Evolutionary conservation across 30 jellyfish, hydroid and myxozoan species (phyloP), one percentile per base, ranked within the genome.

Genomic region (Nemopilema nomurai): DNA sequence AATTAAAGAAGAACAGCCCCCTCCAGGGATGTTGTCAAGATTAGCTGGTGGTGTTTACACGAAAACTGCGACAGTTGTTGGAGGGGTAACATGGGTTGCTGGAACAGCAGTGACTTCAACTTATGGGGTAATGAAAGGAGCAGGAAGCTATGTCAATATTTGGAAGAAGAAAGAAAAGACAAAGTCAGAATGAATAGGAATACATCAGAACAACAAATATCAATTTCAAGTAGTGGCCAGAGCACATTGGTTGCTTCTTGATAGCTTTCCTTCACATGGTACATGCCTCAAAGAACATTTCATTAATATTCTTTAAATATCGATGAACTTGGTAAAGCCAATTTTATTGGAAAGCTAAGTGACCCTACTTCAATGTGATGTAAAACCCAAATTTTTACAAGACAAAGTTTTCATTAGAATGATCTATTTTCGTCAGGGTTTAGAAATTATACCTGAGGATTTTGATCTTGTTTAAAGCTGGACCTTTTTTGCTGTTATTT

Each of bases 11-110:
- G 75, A 50, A 18, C 30, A 67, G 8, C 93, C 93, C 50, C 88
- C 53, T 49, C 64, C 86, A 1, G 95, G 95, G 18, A 66, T 86
- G 80, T 18, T 86, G 0, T 76, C 89, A 22, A 53, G 95, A 18
- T 53, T 86, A 20, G 95, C 95, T 0, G 95, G 95, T 8, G 95
- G 95, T n/a, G 95, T 86, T 19, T 86, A 86, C 81, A 70, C 53
- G 30, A 86, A 86, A 70, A 86, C 95, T 0, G 89, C 95, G 16
- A 86, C 95, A 4, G 95, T 86, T 21, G 95, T 86, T 28, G 95
- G 95, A 21, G 95, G 95, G 30, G 95, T 70, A 18, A 67, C 89
- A 28, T 86, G 95, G 95, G 86, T 77, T 26, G 95, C 95, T 17
- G 95, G 95, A 4, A 27, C 86, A 16, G 95, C 95, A 23, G 89